Conservation (phyloP, 2,888 invertebrate species). For the Drosophila rubida region DNA sequence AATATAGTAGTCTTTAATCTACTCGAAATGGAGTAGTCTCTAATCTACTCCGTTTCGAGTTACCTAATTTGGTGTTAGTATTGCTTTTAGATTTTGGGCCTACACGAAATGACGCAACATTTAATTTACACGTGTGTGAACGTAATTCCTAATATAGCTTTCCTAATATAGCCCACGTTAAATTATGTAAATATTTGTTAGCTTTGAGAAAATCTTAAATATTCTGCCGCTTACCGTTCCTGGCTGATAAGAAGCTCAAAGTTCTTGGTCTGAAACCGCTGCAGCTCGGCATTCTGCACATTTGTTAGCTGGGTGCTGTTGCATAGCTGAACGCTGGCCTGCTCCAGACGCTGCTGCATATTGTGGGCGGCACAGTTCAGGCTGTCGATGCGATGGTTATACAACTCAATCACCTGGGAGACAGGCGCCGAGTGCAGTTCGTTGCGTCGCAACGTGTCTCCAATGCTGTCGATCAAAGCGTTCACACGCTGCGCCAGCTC, state of each 20-base stretch:
- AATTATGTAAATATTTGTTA: too few species aligned
- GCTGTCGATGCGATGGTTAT: slow-evolving; percentile 83
- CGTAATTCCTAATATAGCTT: too few species aligned
- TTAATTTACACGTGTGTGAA: too few species aligned
- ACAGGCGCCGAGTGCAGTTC: slow-evolving; percentile 82
- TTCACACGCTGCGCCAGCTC: slow-evolving; percentile 80
- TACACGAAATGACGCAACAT: too few species aligned
- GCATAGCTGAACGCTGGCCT: slow-evolving; percentile 80
- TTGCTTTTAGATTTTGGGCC: too few species aligned
- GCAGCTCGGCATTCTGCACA: slow-evolving; percentile 82
- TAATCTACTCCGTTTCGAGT: too few species aligned
- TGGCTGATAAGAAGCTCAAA: slow-evolving; percentile 83
- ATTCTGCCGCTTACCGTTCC: slow-evolving; percentile 70
- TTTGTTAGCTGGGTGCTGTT: slow-evolving; percentile 79
- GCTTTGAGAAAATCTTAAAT: too few species aligned
- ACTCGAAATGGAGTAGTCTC: too few species aligned
- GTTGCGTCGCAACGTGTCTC: slow-evolving; percentile 74
- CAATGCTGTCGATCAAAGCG: slow-evolving; percentile 77
- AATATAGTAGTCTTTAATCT: too few species aligned
- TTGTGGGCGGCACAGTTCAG: slow-evolving; percentile 69
- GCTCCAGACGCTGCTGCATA: slow-evolving; percentile 79
- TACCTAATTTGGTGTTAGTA: too few species aligned
- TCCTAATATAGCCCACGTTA: too few species aligned
- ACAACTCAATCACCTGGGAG: slow-evolving; percentile 83
- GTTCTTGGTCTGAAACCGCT: slow-evolving; percentile 82